These are phyloP conservation scores for Apodemia hepburni DNA, from an alignment of 2,888 invertebrate species.

Conservation along the genomic window DNA sequence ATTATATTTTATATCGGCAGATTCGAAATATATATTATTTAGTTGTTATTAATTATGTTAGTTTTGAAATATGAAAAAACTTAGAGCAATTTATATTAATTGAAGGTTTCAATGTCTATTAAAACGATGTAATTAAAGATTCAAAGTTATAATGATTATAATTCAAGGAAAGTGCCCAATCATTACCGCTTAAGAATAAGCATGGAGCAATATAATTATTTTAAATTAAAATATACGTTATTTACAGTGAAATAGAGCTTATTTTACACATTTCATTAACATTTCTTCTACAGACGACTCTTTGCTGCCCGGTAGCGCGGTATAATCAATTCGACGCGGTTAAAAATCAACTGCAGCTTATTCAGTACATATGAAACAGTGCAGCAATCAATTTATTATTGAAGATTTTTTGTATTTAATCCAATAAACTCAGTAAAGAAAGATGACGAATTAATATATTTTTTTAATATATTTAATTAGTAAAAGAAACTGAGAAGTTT, in stretches of 20 bases:
- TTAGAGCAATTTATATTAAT: too few relatives aligned
- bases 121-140: slow-evolving; percentile 35
- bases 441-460: too few relatives aligned
- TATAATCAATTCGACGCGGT: slow-evolving; percentile 56
- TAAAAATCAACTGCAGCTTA: slow-evolving; percentile 28
- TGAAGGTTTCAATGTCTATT: slow-evolving; percentile 13
- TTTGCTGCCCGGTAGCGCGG: slow-evolving; percentile 52
- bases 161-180: slow-evolving; percentile 36
- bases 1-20: too few relatives aligned
- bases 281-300: slow-evolving; percentile 22
- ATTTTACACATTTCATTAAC: not conserved
- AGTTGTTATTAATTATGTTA: too few relatives aligned
- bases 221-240: not conserved
- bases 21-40: too few relatives aligned
- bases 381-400: not conserved
- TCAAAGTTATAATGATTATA: slow-evolving; percentile 36
- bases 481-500: too few relatives aligned
- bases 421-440: too few relatives aligned
- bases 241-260: not conserved
- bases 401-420: too few relatives aligned
- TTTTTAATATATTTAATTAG: too few relatives aligned
- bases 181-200: slow-evolving; percentile 40
- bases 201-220: not conserved
- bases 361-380: slow-evolving; percentile 21
- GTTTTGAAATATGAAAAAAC: too few relatives aligned